phyloP scores from a whole-genome alignment of 2,797 vertebrate species.

The Rachycentron canadum region DNA sequence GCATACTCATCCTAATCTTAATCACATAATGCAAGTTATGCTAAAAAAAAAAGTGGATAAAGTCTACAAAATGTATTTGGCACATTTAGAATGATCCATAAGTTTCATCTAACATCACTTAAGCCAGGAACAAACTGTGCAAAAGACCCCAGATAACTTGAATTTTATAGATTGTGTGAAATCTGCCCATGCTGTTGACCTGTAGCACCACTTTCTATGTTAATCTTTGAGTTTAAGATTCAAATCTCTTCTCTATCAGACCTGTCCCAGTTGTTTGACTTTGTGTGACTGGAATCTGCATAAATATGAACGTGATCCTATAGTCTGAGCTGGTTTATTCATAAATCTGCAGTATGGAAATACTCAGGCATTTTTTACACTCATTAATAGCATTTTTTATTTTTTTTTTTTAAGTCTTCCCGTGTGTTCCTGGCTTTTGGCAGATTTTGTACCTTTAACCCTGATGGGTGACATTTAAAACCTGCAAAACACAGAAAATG shows the following conservation, averaged over 20 bases:
- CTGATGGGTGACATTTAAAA: constrained; percentile 43
- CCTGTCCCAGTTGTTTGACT: constrained; percentile 2
- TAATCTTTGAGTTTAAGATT: constrained; percentile 8
- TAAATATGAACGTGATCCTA: constrained; percentile 2
- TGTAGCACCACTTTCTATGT: neutral
- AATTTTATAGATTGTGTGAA: constrained; percentile 19
- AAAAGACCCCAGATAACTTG: constrained; percentile 35
- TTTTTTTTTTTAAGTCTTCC: constrained; percentile 27
- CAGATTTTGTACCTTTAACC: constrained; percentile 55
- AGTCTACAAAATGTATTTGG: constrained; percentile 71
- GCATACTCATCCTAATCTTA: constrained; percentile 51
- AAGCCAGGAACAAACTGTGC: constrained; percentile 43
- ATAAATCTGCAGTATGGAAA: constrained; percentile 4
- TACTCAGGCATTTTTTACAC: neutral
- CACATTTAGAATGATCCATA: constrained; percentile 62
- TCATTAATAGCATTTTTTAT: neutral
- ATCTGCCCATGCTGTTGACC: neutral
- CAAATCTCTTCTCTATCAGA: constrained; percentile 8
- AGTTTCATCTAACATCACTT: constrained; percentile 36
- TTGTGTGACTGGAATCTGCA: constrained; percentile 3
- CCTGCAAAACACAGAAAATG: constrained; percentile 60
- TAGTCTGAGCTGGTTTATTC: constrained; percentile 3
- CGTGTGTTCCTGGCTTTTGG: constrained; percentile 55
- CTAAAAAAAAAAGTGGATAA: constrained; percentile 51
- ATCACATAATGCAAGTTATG: constrained; percentile 63